These are phyloP conservation scores for Oophaga pumilio DNA, from an alignment of 2,113 vertebrate genomes.

Conservation along the genomic window DNA sequence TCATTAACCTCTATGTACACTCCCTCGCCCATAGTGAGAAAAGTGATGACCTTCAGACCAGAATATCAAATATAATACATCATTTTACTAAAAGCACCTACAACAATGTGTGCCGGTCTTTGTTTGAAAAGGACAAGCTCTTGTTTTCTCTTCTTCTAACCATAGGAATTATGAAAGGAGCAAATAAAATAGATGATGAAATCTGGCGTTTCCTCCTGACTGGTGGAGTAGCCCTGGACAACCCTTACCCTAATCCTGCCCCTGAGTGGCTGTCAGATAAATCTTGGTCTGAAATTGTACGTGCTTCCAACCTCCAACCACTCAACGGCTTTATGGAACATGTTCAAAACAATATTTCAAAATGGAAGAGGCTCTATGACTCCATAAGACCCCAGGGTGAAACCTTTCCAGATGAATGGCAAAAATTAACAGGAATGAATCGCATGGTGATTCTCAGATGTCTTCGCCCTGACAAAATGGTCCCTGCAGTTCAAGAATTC, in stretches of 20 bases:
- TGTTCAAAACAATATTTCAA: slow-evolving; percentile 63
- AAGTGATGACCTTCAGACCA: slow-evolving; percentile 73
- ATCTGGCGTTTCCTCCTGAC: slow-evolving; percentile 88
- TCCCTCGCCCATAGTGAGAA: slow-evolving; percentile 81
- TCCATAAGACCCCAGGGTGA: slow-evolving; percentile 80
- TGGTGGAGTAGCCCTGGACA: slow-evolving; percentile 87
- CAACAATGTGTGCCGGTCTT: slow-evolving; percentile 86
- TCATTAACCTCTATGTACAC: slow-evolving; percentile 83
- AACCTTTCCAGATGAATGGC: slow-evolving; percentile 77
- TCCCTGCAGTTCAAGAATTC: slow-evolving; percentile 82
- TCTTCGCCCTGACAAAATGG: slow-evolving; percentile 87
- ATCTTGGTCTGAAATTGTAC: slow-evolving; percentile 86
- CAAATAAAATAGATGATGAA: slow-evolving; percentile 72
- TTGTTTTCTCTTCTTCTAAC: slow-evolving; percentile 90
- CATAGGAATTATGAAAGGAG: slow-evolving; percentile 84
- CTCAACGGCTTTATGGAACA: slow-evolving; percentile 78
- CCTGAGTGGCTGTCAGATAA: slow-evolving; percentile 87
- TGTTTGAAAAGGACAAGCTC: slow-evolving; percentile 94
- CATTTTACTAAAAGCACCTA: slow-evolving; percentile 89
- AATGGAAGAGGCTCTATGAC: slow-evolving; percentile 87
- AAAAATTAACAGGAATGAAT: slow-evolving; percentile 70
- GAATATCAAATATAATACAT: slow-evolving; percentile 77
- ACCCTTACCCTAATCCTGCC: slow-evolving; percentile 84
- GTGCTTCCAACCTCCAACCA: slow-evolving; percentile 76
- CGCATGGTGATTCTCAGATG: slow-evolving; percentile 85